phyloP scores from a whole-genome alignment of 2,888 invertebrate species.

The Lottia scabra region DNA sequence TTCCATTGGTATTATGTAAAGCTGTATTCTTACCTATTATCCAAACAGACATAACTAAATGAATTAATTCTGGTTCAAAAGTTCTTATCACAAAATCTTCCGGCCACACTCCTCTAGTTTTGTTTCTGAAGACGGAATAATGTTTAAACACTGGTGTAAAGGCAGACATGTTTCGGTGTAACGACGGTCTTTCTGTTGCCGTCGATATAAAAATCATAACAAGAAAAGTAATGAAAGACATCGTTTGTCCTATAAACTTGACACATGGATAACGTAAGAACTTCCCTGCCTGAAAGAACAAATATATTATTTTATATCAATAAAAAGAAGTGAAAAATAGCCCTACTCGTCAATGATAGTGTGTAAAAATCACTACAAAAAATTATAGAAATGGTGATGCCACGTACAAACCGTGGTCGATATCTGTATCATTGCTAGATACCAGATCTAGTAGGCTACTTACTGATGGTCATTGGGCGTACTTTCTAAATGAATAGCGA shows the following conservation, averaged over 20 bases:
- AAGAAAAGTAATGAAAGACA: conserved; percentile 59
- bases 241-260: conserved; percentile 63
- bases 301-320: background rate
- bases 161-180: conserved; percentile 28
- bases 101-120: conserved; percentile 24
- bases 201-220: conserved; percentile 55
- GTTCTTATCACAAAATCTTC: conserved; percentile 41
- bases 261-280: conserved; percentile 60
- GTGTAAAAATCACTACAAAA: no score
- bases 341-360: no score
- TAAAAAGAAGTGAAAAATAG: no score
- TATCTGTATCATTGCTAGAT: no score
- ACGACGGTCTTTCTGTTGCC: conserved; percentile 39
- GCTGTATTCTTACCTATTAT: conserved; percentile 39
- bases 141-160: conserved; percentile 22
- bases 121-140: conserved; percentile 25
- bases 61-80: conserved; percentile 45
- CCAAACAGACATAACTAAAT: conserved; percentile 47
- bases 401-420: no score
- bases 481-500: no score
- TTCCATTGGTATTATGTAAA: background rate
- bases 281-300: conserved; percentile 48
- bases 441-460: no score
- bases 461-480: no score
- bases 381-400: no score